Conservation (phyloP, 2,113 vertebrate species). For the Microcebus tavaratra region DNA sequence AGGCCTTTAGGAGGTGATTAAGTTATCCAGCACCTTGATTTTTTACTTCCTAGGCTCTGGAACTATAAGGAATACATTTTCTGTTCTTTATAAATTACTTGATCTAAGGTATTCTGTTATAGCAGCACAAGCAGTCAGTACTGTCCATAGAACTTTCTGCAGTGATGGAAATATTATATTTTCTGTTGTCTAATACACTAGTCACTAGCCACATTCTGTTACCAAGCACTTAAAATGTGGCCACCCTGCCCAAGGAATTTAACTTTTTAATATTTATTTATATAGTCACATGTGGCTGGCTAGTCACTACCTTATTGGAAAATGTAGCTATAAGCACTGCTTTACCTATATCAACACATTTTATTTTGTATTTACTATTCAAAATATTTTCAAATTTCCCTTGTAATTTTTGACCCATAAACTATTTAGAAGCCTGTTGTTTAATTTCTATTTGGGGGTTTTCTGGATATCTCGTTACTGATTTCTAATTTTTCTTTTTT, state of each 20-base stretch:
- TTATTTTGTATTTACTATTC: background rate
- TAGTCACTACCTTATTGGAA: background rate
- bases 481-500: background rate
- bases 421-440: background rate
- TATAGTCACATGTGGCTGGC: background rate
- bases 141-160: background rate
- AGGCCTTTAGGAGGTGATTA: no score
- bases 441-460: background rate
- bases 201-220: background rate
- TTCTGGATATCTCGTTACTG: background rate
- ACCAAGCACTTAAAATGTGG: background rate
- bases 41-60: no score
- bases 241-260: background rate
- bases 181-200: background rate
- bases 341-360: background rate
- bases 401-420: background rate
- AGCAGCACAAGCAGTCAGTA: background rate
- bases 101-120: no score
- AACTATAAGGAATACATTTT: no score
- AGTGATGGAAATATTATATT: background rate
- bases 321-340: background rate
- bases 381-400: background rate
- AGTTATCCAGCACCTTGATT: no score
- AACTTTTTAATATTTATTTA: background rate
- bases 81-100: no score